Evolutionary conservation across 2,888 invertebrate species (phyloP).

Genomic region (Hemistola chrysoprasaria): DNA sequence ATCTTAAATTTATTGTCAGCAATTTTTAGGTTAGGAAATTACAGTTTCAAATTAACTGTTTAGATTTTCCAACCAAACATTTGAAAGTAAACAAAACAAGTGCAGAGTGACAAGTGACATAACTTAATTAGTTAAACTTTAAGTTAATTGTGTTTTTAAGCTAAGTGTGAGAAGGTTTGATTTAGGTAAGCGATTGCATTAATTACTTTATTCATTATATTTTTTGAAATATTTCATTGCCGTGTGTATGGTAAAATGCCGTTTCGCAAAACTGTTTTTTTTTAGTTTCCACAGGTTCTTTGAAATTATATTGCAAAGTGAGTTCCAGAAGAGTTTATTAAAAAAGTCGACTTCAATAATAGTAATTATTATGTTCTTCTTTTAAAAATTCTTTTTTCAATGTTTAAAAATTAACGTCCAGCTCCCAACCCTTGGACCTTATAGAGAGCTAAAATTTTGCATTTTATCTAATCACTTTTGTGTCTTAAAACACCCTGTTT

Average conservation of each 20-base stretch:
- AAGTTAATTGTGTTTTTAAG: conserved; percentile 33
- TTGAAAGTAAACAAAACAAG: conserved; percentile 42
- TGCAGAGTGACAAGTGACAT: conserved; percentile 47
- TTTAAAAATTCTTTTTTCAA: too few species aligned
- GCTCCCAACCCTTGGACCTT: too few species aligned
- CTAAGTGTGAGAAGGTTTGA: conserved; percentile 46
- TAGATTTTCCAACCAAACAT: conserved; percentile 35
- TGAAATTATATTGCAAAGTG: too few species aligned
- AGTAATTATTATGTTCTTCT: too few species aligned
- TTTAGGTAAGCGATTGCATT: conserved; percentile 48
- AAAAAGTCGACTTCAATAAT: too few species aligned
- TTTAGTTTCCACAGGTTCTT: too few species aligned
- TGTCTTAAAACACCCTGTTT: too few species aligned
- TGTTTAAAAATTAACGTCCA: too few species aligned
- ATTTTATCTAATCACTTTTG: too few species aligned
- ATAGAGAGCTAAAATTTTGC: too few species aligned
- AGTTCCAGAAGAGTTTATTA: too few species aligned
- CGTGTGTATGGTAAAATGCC: conserved; percentile 1
- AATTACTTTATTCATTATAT: conserved; percentile 34
- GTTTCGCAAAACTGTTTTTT: too few species aligned
- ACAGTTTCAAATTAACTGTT: conserved; percentile 24
- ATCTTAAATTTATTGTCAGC: conserved; percentile 3
- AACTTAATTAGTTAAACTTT: conserved; percentile 25
- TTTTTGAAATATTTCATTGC: conserved; percentile 21
- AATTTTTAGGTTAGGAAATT: conserved; percentile 20